A percentile compares a stretch with the other conserved stretches of the same genome.
phyloP scores from a whole-genome alignment of 2,888 invertebrate genomes.

The Trissolcus japonicus region DNA sequence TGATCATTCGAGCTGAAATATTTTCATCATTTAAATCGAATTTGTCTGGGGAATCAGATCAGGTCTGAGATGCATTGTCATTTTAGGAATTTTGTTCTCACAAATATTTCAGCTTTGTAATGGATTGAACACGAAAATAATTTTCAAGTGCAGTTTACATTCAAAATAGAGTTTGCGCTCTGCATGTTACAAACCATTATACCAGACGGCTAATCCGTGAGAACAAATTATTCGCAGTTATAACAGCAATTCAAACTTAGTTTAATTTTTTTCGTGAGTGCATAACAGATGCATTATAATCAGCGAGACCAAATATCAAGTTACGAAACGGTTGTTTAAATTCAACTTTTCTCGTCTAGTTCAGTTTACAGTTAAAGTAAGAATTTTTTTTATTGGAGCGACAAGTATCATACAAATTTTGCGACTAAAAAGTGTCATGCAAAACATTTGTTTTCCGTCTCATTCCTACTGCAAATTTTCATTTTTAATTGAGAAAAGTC shows the following conservation, averaged over 20 bases:
- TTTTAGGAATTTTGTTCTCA: constrained; percentile 37
- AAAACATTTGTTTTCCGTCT: too few relatives aligned
- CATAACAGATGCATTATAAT: too few relatives aligned
- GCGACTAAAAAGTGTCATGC: too few relatives aligned
- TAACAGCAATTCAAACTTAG: constrained; percentile 1
- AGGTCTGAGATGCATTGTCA: constrained; percentile 5
- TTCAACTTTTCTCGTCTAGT: too few relatives aligned
- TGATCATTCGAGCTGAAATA: constrained; percentile 53
- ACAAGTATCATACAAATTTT: too few relatives aligned
- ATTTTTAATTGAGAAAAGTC: too few relatives aligned
- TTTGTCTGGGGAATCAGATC: constrained; percentile 32
- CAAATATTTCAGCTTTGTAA: constrained; percentile 43
- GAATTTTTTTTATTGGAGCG: too few relatives aligned
- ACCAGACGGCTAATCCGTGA: not conserved
- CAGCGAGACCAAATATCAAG: not conserved
- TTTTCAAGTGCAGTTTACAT: constrained; percentile 19
- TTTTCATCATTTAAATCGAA: constrained; percentile 46
- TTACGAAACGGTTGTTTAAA: not conserved
- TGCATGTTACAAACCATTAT: constrained; percentile 12
- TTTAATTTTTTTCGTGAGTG: not conserved
- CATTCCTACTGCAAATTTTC: too few relatives aligned
- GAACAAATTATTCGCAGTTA: not conserved
- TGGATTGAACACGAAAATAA: constrained; percentile 43
- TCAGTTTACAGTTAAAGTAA: too few relatives aligned
- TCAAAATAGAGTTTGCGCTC: constrained; percentile 15